Percentiles rank a stretch among this genome's conserved stretches.
phyloP scores from a whole-genome alignment of 2,797 vertebrate genomes.

The Bovichtus variegatus region DNA sequence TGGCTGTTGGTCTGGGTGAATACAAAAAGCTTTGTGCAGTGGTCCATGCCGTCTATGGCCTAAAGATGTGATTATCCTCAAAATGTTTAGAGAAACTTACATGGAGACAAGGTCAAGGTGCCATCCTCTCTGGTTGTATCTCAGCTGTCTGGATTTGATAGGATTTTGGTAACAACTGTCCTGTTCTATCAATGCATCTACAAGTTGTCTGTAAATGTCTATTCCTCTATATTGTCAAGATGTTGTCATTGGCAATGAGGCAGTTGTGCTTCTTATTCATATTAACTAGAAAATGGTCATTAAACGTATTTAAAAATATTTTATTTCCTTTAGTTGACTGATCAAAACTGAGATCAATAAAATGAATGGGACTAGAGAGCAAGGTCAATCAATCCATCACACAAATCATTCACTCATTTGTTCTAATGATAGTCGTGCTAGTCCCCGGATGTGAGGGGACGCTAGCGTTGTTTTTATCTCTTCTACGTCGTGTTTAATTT shows the following conservation, averaged over 20 bases:
- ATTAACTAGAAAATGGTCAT: not conserved
- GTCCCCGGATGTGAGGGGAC: not conserved
- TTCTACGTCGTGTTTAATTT: not conserved
- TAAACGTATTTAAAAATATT: not conserved
- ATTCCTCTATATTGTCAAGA: not conserved
- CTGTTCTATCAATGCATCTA: conserved; percentile 7
- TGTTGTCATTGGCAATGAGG: not conserved
- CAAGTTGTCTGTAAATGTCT: not conserved
- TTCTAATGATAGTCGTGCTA: not conserved
- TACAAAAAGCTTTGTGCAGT: conserved; percentile 72
- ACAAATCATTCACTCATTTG: not conserved
- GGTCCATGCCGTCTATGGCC: conserved; percentile 69
- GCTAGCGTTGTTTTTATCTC: not conserved
- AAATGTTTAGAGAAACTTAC: conserved; percentile 56
- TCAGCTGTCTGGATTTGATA: conserved; percentile 29
- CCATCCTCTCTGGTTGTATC: conserved; percentile 24
- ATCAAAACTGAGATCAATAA: too few relatives aligned
- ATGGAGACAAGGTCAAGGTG: conserved; percentile 39
- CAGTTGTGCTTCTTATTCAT: not conserved
- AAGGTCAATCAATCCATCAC: not conserved
- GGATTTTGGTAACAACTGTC: conserved; percentile 21
- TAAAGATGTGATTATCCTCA: conserved; percentile 73
- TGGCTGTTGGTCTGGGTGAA: conserved; percentile 60
- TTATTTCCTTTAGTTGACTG: not conserved
- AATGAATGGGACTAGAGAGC: not conserved